Base-by-base conservation (phyloP, 1,140 invertebrate species). In the Oncopodura yosiiana region DNA sequence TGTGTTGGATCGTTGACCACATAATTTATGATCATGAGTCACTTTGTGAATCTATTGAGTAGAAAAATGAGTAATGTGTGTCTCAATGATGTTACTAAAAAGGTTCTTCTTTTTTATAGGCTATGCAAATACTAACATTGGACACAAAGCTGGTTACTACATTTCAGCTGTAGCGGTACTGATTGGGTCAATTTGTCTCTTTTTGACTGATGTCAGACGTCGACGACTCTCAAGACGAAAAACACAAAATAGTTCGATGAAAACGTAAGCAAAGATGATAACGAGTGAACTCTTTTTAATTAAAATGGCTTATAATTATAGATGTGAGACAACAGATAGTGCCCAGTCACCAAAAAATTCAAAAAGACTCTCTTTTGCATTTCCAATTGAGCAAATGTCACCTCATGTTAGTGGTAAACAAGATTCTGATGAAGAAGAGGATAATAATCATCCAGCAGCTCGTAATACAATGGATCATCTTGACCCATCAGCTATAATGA, bases 121-220 rank as follows among this genome's bases (percentile, higher is more conserved):
- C 43, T 44, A 50, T n/a, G 30, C 50, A 26, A 56, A 56, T 36
- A 12, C 2, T 1, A 26, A 42, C 29, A 36, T 41, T 39, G 82
- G 83, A 4, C 77, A 79, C 45, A 82, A 84, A 64, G 77, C 80
- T 12, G 84, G 84, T 6, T 88, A 86, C 69, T 86, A 85, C 70
- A 84, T 87, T 68, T 85, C 84, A 66, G 83, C 83, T 5, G 80
- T 79, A 1, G 85, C 83, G 65, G 80, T 83, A 5, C 71, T 87
- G 21, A 74, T 84, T 30, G 84, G 84, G 6, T 82, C 81, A 50
- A 72, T 86, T 49, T 78, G 80, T 1, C 74, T 88, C 32, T 86
- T 87, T 69, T 78, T 86, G 59, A 83, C 87, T 49, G 83, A 86
- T 66, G 71, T 86, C 21, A 83, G 87, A 66, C 74, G 80, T 50